Percentiles rank a stretch among this genome's conserved stretches.
phyloP scores from a whole-genome alignment of 2,113 vertebrate genomes.

The Scopus umbretta region DNA sequence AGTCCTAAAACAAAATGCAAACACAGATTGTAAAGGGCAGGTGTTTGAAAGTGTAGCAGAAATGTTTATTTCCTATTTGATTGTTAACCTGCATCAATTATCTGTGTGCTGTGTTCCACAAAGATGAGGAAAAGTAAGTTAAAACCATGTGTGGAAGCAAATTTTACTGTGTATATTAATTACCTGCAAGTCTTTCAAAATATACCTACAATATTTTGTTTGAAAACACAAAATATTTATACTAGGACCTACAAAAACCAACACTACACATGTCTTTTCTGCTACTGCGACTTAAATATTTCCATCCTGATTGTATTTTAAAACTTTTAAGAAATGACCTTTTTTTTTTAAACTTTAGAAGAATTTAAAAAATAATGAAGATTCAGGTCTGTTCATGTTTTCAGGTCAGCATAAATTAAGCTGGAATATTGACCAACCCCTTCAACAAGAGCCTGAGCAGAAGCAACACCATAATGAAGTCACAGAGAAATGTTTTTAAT shows the following conservation, averaged over 20 bases:
- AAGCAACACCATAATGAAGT: neutral
- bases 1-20: slow-evolving; percentile 78
- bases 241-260: neutral
- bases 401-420: neutral
- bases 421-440: neutral
- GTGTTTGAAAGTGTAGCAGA: neutral
- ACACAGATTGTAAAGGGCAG: neutral
- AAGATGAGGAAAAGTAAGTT: neutral
- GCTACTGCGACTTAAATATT: neutral
- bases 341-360: neutral
- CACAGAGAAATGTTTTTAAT: neutral
- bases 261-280: neutral
- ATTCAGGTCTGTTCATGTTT: neutral
- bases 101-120: neutral
- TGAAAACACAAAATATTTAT: neutral
- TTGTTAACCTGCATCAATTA: neutral
- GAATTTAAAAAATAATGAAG: neutral
- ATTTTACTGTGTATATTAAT: neutral
- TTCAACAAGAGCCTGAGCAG: neutral
- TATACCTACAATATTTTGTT: neutral
- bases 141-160: neutral
- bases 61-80: neutral
- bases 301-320: neutral
- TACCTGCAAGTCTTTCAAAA: neutral
- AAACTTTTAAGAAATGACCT: neutral